These are phyloP conservation scores for Tetrapedia diversipes DNA, from an alignment of 2,888 invertebrate genomes.

Conservation along the genomic window DNA sequence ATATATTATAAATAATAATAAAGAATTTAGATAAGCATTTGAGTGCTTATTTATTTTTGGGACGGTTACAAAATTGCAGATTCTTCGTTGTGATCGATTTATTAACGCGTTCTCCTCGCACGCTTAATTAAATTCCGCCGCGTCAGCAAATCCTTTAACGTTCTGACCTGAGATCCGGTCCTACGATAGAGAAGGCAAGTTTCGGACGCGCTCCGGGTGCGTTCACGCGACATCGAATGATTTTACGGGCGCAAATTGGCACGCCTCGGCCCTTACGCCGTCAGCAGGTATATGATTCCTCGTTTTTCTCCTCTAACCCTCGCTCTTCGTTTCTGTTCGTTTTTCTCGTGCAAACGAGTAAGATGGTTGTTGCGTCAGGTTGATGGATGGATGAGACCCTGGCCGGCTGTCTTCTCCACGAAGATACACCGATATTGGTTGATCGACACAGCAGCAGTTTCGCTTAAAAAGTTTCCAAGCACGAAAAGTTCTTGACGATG, in stretches of 20 bases:
- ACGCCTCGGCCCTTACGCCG: slow-evolving; percentile 26
- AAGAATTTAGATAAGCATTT: too few species aligned
- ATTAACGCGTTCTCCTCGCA: slow-evolving; percentile 21
- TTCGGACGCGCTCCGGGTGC: slow-evolving; percentile 43
- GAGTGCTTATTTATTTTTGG: too few species aligned
- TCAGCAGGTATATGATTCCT: slow-evolving; percentile 42
- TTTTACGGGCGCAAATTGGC: slow-evolving; percentile 68
- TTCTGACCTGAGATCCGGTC: slow-evolving; percentile 39
- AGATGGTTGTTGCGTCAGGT: slow-evolving; percentile 56
- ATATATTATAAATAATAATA: too few species aligned
- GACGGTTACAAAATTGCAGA: too few species aligned
- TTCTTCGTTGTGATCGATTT: too few species aligned
- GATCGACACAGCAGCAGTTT: slow-evolving; percentile 54
- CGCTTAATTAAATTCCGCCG: slow-evolving; percentile 16
- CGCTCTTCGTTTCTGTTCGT: neutral
- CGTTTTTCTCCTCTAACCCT: neutral
- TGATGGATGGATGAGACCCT: slow-evolving; percentile 64
- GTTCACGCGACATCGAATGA: slow-evolving; percentile 54
- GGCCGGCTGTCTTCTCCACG: slow-evolving; percentile 26
- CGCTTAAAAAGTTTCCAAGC: slow-evolving; percentile 39
- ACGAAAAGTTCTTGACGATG: slow-evolving; percentile 22
- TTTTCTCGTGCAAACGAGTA: slow-evolving; percentile 6
- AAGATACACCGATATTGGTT: slow-evolving; percentile 50
- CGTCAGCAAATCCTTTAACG: slow-evolving; percentile 35
- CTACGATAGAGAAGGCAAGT: slow-evolving; percentile 54